Evolutionary conservation across 1,140 invertebrate species (phyloP).

Genomic region (Drosophila funebris): DNA sequence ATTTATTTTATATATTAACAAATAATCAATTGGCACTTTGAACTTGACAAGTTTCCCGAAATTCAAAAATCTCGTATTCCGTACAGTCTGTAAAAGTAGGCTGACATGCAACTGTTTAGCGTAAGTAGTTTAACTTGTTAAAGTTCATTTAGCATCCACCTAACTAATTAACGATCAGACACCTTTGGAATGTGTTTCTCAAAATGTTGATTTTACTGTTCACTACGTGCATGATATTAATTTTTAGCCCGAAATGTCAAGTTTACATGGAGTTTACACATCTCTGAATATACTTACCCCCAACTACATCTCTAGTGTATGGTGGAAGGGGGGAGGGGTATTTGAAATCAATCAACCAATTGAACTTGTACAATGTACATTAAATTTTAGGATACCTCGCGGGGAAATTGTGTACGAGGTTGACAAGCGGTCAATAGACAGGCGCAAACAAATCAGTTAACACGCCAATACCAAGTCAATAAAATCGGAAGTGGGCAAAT

Average conservation of each 20-base stretch:
- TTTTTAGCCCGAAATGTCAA: background rate
- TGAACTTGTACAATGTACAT: conserved; percentile 4
- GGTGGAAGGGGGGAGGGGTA: too few species aligned
- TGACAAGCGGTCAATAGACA: conserved; percentile 13
- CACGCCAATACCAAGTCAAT: conserved; percentile 38
- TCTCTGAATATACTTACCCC: background rate
- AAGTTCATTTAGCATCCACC: background rate
- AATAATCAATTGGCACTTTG: background rate
- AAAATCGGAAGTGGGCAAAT: conserved; percentile 28
- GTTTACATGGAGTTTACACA: background rate
- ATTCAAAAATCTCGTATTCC: background rate
- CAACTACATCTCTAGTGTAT: too few species aligned
- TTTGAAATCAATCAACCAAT: background rate
- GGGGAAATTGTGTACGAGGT: background rate
- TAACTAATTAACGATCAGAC: background rate
- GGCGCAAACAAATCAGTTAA: conserved; percentile 32
- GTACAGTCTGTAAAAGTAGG: too few species aligned
- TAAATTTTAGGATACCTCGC: conserved; percentile 15
- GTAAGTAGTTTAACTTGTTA: background rate
- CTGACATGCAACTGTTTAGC: too few species aligned
- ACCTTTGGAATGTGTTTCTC: too few species aligned
- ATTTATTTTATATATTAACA: too few species aligned
- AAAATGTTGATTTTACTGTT: background rate
- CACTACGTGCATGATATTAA: background rate
- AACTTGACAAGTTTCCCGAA: background rate